Conservation (phyloP, 1,140 invertebrate genomes). For the Drosophila lini region DNA sequence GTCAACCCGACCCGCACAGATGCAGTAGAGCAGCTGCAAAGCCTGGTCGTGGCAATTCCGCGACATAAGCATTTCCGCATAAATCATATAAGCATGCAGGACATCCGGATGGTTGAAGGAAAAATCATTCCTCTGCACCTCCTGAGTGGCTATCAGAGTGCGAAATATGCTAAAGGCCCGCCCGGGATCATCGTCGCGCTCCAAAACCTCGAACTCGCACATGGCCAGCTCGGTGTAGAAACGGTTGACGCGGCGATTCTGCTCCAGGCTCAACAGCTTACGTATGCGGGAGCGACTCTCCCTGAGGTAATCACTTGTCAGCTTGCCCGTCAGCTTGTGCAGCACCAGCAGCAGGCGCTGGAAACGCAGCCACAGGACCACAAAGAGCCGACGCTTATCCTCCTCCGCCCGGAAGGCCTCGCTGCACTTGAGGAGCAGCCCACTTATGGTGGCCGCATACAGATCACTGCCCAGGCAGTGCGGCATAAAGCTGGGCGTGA, state of each 20-base stretch:
- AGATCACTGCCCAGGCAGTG: conserved; percentile 86
- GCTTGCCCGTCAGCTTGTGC: conserved; percentile 84
- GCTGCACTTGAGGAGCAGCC: conserved; percentile 83
- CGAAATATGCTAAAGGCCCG: conserved; percentile 78
- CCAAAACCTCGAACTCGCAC: conserved; percentile 86
- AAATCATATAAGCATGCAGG: conserved; percentile 47
- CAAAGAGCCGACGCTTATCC: conserved; percentile 84
- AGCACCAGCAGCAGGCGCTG: conserved; percentile 86
- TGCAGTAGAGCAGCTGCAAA: conserved; percentile 28
- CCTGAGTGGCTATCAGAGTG: conserved; percentile 65
- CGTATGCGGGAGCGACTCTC: conserved; percentile 86
- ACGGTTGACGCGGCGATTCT: conserved; percentile 78
- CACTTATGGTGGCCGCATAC: conserved; percentile 85
- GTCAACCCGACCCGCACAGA: not conserved
- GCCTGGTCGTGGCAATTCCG: conserved; percentile 17
- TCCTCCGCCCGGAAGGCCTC: conserved; percentile 74
- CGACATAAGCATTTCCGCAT: conserved; percentile 62
- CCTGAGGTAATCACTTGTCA: conserved; percentile 83
- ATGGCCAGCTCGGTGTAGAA: conserved; percentile 88
- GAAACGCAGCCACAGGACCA: conserved; percentile 87
- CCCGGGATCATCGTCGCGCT: conserved; percentile 83
- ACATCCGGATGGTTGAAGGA: conserved; percentile 16
- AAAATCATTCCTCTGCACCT: not conserved
- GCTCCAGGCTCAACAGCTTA: conserved; percentile 85
- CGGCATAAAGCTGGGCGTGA: conserved; percentile 87